Percentiles rank a stretch among this genome's conserved stretches.
Conservation (phyloP, 2,888 invertebrate genomes). For the Heliothis peltigera region DNA sequence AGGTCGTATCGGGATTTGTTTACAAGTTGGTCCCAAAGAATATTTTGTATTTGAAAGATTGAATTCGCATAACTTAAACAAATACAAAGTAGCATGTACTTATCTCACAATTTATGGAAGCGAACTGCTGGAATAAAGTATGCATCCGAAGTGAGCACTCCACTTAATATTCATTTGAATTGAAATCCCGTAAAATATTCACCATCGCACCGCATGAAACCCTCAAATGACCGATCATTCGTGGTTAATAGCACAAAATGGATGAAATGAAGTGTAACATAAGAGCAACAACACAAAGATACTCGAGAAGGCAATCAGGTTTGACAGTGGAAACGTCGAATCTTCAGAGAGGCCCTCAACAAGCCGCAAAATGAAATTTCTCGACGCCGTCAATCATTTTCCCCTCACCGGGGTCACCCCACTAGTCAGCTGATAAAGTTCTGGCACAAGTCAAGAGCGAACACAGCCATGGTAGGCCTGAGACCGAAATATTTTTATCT, state of each 20-base stretch:
- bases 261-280: slow-evolving; percentile 82
- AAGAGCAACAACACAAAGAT: slow-evolving; percentile 80
- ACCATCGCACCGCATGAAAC: slow-evolving; percentile 62
- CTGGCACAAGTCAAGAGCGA: slow-evolving; percentile 56
- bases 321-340: slow-evolving; percentile 74
- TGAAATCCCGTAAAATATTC: slow-evolving; percentile 44
- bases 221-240: slow-evolving; percentile 72
- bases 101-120: slow-evolving; percentile 45
- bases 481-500: not conserved
- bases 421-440: slow-evolving; percentile 68
- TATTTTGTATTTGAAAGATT: slow-evolving; percentile 67
- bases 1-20: slow-evolving; percentile 82
- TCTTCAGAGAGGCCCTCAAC: slow-evolving; percentile 84
- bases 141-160: slow-evolving; percentile 38
- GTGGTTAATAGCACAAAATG: slow-evolving; percentile 75
- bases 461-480: not conserved
- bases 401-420: slow-evolving; percentile 77
- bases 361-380: slow-evolving; percentile 89
- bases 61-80: slow-evolving; percentile 51
- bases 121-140: slow-evolving; percentile 31
- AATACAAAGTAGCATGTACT: slow-evolving; percentile 40
- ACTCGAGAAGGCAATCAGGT: slow-evolving; percentile 80
- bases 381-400: slow-evolving; percentile 88
- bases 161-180: slow-evolving; percentile 46
- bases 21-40: slow-evolving; percentile 71